phyloP scores from a whole-genome alignment of 2,113 vertebrate genomes.

The Oreochromis spilurus region DNA sequence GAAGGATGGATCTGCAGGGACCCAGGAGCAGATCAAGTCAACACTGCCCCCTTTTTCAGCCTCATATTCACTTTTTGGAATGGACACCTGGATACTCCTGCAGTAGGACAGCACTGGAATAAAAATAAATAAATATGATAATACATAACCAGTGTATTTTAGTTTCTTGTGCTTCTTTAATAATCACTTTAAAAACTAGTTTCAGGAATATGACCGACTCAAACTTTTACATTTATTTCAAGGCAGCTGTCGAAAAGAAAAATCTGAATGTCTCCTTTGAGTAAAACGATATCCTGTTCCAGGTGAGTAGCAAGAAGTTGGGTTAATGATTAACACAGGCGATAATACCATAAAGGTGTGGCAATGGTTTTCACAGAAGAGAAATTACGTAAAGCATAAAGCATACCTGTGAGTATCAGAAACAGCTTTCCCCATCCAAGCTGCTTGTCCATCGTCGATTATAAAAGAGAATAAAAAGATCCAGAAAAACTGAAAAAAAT shows the following conservation, averaged over 20 bases:
- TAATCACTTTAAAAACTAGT: not conserved
- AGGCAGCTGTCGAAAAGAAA: not conserved
- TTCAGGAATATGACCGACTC: not conserved
- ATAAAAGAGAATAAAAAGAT: not conserved
- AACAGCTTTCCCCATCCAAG: constrained; percentile 24
- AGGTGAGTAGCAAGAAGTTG: not conserved
- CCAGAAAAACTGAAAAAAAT: not conserved
- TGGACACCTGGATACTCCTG: constrained; percentile 68
- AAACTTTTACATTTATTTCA: not conserved
- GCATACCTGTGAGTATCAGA: constrained; percentile 54
- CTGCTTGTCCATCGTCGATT: not conserved
- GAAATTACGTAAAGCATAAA: not conserved
- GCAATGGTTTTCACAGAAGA: not conserved
- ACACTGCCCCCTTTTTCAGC: constrained; percentile 60
- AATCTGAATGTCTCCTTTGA: not conserved
- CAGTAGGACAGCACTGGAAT: constrained; percentile 70
- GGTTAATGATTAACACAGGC: constrained; percentile 52
- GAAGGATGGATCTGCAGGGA: accelerated
- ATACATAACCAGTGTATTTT: not conserved
- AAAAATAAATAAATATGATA: not conserved
- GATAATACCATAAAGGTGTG: constrained; percentile 43
- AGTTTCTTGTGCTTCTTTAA: not conserved
- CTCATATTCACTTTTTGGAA: constrained; percentile 42
- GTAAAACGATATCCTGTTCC: not conserved
- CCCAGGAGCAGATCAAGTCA: constrained; percentile 75